Conservation (phyloP, 2,113 vertebrate genomes). For the Callipepla squamata region DNA sequence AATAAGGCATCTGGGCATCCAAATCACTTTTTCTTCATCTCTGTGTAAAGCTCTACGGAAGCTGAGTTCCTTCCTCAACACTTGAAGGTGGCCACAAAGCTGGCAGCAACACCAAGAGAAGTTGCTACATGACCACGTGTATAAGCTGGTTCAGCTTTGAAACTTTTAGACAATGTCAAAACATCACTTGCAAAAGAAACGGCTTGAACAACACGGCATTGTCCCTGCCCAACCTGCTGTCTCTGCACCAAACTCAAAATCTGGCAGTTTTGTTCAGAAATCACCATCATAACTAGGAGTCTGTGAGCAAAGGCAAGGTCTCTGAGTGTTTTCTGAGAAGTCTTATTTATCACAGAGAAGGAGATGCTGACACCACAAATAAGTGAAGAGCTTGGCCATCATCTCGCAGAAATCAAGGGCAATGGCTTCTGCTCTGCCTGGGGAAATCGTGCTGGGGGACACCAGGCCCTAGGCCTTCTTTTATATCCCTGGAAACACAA, state of each 20-base stretch:
- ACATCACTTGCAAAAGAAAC: not conserved
- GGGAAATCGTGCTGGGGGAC: not conserved
- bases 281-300: rapidly evolving
- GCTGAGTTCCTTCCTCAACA: rapidly evolving
- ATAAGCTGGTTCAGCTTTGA: not conserved
- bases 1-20: not conserved
- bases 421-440: not conserved
- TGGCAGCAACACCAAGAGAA: not conserved
- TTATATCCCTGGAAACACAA: not conserved
- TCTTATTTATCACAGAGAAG: not conserved
- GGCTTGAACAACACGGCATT: not conserved
- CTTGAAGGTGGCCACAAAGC: not conserved
- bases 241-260: not conserved
- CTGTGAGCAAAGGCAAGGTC: not conserved
- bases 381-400: not conserved
- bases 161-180: not conserved
- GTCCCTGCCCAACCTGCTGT: not conserved
- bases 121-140: not conserved
- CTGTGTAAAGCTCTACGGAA: not conserved
- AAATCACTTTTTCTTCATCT: not conserved
- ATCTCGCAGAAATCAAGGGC: not conserved
- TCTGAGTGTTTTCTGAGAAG: not conserved
- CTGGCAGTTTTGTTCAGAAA: not conserved
- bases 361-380: rapidly evolving
- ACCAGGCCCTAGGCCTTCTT: not conserved